These are phyloP conservation scores for Nemotelus pantherinus DNA, from an alignment of 2,888 invertebrate genomes.

Conservation along the genomic window DNA sequence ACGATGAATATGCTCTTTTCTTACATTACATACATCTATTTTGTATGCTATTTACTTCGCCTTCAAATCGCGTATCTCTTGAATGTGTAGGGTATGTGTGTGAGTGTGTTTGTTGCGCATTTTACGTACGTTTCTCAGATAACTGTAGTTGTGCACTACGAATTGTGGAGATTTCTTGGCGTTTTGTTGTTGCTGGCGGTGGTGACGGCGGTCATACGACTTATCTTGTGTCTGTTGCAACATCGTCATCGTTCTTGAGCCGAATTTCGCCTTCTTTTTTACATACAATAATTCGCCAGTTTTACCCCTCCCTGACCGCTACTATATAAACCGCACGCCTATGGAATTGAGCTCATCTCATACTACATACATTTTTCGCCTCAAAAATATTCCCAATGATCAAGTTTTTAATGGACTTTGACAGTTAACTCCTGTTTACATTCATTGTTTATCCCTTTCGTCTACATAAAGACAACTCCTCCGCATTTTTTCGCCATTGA, in stretches of 20 bases:
- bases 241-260: conserved; percentile 12
- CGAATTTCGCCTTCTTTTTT: conserved; percentile 32
- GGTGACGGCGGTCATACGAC: background rate
- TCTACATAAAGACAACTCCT: conserved; percentile 21
- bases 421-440: conserved; percentile 44
- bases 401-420: conserved; percentile 44
- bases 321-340: background rate
- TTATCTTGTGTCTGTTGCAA: background rate
- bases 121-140: conserved; percentile 11
- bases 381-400: conserved; percentile 40
- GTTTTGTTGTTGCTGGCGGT: background rate
- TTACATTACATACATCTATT: conserved; percentile 35
- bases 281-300: background rate
- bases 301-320: conserved; percentile 1
- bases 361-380: conserved; percentile 26
- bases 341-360: conserved; percentile 30
- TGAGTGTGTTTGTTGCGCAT: background rate
- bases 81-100: background rate
- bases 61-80: conserved; percentile 14
- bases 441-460: conserved; percentile 38
- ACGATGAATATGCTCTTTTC: conserved; percentile 44
- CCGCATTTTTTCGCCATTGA: conserved; percentile 6
- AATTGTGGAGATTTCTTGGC: background rate
- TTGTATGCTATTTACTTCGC: conserved; percentile 40
- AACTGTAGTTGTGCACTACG: conserved; percentile 3